phyloP scores from a whole-genome alignment of 2,113 vertebrate species.

The Jaculus jaculus region DNA sequence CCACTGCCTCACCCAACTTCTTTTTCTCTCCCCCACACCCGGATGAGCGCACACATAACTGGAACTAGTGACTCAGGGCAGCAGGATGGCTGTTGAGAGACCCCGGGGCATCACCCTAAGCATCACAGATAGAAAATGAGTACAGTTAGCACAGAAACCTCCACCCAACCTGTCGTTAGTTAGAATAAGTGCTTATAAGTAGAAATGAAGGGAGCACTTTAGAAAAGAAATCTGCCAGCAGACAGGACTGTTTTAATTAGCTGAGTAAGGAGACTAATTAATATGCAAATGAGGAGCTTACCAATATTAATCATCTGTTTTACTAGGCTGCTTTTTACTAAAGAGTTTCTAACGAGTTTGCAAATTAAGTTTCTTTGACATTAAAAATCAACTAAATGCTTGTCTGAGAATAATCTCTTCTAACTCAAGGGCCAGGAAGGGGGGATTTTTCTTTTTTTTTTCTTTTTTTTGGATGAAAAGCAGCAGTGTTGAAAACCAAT shows the following conservation, averaged over 20 bases:
- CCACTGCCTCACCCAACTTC: neutral
- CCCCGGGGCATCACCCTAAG: neutral
- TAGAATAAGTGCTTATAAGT: slow-evolving; percentile 31
- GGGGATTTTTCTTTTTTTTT: neutral
- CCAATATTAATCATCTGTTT: slow-evolving; percentile 88
- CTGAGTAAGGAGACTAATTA: slow-evolving; percentile 87
- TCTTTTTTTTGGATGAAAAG: slow-evolving; percentile 79
- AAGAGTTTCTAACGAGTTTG: slow-evolving; percentile 85
- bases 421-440: slow-evolving; percentile 58
- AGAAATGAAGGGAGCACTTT: slow-evolving; percentile 74
- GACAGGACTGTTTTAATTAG: slow-evolving; percentile 85
- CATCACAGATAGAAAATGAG: neutral
- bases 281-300: slow-evolving; percentile 88
- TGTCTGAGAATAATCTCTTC: slow-evolving; percentile 78
- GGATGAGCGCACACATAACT: neutral
- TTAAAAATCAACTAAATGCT: slow-evolving; percentile 82
- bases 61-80: neutral
- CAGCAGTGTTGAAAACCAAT: slow-evolving; percentile 80
- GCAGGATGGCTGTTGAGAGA: neutral
- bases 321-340: slow-evolving; percentile 84
- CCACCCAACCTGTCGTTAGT: slow-evolving; percentile 18
- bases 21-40: neutral
- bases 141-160: slow-evolving; percentile 15
- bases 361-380: slow-evolving; percentile 84
- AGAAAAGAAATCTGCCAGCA: slow-evolving; percentile 82